These are phyloP conservation scores for Lepilemur ruficaudatus DNA, from an alignment of 2,797 vertebrate genomes.

Conservation along the genomic window DNA sequence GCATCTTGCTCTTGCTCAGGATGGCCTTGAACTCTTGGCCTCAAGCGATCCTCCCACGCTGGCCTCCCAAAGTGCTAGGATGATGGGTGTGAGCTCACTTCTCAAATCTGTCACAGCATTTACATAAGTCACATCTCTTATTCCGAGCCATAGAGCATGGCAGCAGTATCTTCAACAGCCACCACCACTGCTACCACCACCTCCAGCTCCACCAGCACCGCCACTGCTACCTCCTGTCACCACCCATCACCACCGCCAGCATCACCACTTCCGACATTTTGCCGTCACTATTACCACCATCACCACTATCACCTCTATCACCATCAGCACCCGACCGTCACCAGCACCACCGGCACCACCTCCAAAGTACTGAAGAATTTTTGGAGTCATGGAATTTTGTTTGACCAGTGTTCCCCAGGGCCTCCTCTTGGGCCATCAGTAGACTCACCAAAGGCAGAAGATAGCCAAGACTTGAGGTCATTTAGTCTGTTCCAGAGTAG, in stretches of 20 bases:
- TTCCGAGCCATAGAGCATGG: background rate
- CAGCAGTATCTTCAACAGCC: background rate
- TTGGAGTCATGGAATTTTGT: background rate
- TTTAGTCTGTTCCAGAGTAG: background rate
- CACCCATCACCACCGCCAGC: background rate
- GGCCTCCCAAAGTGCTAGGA: background rate
- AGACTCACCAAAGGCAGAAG: background rate
- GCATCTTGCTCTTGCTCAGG: background rate
- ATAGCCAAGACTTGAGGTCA: background rate
- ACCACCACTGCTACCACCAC: too few relatives aligned
- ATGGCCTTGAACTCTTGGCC: background rate
- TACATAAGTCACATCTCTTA: background rate
- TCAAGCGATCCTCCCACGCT: accelerated
- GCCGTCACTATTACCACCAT: background rate
- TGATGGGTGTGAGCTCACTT: background rate
- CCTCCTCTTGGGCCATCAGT: background rate
- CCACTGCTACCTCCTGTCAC: background rate
- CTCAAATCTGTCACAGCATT: background rate
- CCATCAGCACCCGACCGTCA: accelerated
- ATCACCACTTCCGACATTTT: background rate
- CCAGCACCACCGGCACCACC: background rate
- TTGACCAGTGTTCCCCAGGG: background rate
- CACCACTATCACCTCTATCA: too few relatives aligned
- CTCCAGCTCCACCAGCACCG: background rate
- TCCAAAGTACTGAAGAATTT: background rate